Conservation (phyloP, 1,140 invertebrate species). For the Drosophila nannoptera region DNA sequence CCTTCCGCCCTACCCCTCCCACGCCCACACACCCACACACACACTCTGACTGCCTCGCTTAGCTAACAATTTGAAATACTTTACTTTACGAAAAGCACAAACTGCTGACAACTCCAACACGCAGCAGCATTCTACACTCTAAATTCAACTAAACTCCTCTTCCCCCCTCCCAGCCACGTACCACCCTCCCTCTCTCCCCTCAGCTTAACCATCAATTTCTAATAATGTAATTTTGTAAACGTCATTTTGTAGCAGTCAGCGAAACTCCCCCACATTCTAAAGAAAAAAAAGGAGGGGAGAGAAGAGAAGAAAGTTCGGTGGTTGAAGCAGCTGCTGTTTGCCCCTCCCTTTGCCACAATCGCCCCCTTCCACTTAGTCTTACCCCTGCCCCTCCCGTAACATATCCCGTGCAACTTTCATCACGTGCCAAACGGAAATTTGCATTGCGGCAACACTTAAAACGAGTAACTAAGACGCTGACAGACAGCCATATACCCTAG, state of each 20-base stretch:
- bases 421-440: slow-evolving; percentile 59
- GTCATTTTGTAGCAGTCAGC: slow-evolving; percentile 54
- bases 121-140: background rate
- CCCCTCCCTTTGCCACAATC: too few relatives aligned
- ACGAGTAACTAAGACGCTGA: background rate
- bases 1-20: background rate
- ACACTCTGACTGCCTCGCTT: background rate
- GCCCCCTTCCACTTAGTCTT: too few relatives aligned
- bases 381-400: background rate
- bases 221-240: slow-evolving; percentile 77
- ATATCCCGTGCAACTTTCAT: slow-evolving; percentile 40
- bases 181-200: slow-evolving; percentile 3
- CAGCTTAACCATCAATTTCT: slow-evolving; percentile 70
- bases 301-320: slow-evolving; percentile 13
- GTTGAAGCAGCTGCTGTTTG: slow-evolving; percentile 30
- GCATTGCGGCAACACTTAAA: slow-evolving; percentile 40
- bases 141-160: background rate
- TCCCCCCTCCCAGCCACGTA: background rate
- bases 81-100: slow-evolving; percentile 36
- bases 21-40: too few relatives aligned
- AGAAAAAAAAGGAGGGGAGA: slow-evolving; percentile 2
- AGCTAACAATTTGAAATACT: slow-evolving; percentile 24
- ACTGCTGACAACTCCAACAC: slow-evolving; percentile 16
- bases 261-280: slow-evolving; percentile 19
- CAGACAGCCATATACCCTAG: background rate